Base-by-base conservation (phyloP, 2,888 invertebrate species). In the Nipponacmea schrenckii region DNA sequence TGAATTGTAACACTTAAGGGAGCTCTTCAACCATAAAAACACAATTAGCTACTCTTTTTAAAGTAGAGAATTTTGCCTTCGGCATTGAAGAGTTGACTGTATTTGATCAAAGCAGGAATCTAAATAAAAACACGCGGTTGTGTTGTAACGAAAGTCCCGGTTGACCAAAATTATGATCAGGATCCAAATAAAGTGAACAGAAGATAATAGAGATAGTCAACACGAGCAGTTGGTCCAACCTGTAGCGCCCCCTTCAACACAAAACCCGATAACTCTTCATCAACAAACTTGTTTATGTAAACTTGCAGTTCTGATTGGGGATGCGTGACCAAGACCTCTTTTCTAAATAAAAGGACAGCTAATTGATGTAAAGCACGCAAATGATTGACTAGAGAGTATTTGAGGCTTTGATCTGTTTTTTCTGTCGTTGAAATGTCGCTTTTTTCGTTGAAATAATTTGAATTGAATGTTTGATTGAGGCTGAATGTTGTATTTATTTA, bases 41-140 rank as follows among this genome's bases (percentile, higher is more conserved):
- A 67, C 50, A 50, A 48, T 50, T 50, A 56, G 67, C 50, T 31
- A 62, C 27, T 50, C 56, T 50, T 17, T 50, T 14, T 31, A 67
- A 62, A 56, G 48, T 44, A 46, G 66, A 26, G 62, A 70, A 69
- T 64, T 39, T 46, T 56, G 65, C 70, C 66, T 70, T 56, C 27
- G 65, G 70, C 65, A 39, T 20, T 66, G 56, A 62, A 70, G 56
- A 50, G 45, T 26, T 62, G 65, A 44, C 45, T 46, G 65, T 65
- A 65, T 70, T 70, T 45, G 65, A 39, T 65, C 64, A 39, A 44
- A 65, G 50, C 26, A 26, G 70, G 44, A 48, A 70, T 27, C 24
- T 50, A 70, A 70, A 70, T 56, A 70, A 66, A 46, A 45, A 48
- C 70, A 65, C 70, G 70, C 65, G 70, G 66, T 62, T 26, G 56